Evolutionary conservation across 1,140 invertebrate genomes (phyloP).

Genomic region (Sarcophaga peregrina): DNA sequence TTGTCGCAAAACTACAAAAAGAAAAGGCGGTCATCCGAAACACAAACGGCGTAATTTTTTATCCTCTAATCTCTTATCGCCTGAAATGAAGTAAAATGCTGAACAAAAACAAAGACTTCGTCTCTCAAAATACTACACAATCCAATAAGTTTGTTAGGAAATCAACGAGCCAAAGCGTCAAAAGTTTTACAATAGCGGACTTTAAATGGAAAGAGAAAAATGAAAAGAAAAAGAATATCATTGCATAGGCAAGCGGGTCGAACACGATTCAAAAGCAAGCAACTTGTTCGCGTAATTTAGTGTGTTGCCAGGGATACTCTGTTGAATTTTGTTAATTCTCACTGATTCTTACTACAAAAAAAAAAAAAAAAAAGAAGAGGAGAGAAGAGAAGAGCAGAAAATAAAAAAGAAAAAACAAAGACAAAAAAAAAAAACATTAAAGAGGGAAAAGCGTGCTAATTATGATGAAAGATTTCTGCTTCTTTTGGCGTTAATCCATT

Average conservation of each 20-base stretch:
- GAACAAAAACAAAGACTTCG: not conserved
- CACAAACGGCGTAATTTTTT: not conserved
- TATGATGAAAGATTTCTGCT: slow-evolving; percentile 44
- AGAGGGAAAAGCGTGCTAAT: slow-evolving; percentile 27
- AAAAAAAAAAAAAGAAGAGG: not conserved
- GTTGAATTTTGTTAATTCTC: slow-evolving; percentile 27
- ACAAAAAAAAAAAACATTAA: not conserved
- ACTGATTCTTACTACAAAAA: slow-evolving; percentile 10
- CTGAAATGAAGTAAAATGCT: not conserved
- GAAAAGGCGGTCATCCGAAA: not conserved
- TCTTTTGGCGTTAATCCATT: slow-evolving; percentile 41
- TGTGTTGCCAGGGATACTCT: not conserved
- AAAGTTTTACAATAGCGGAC: not conserved
- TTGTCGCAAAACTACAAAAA: not conserved
- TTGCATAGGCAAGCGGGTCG: not conserved
- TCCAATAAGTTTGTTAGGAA: slow-evolving; percentile 10
- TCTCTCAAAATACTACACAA: slow-evolving; percentile 2
- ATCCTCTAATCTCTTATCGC: not conserved
- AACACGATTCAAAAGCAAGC: not conserved
- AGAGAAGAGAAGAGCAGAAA: too few relatives aligned
- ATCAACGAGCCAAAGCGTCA: slow-evolving; percentile 8
- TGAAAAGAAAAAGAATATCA: not conserved
- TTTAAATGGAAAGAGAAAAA: too few relatives aligned
- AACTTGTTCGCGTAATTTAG: not conserved
- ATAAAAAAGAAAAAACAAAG: not conserved